phyloP scores from a whole-genome alignment of 1,140 invertebrate genomes.

The Lucilia cuprina region DNA sequence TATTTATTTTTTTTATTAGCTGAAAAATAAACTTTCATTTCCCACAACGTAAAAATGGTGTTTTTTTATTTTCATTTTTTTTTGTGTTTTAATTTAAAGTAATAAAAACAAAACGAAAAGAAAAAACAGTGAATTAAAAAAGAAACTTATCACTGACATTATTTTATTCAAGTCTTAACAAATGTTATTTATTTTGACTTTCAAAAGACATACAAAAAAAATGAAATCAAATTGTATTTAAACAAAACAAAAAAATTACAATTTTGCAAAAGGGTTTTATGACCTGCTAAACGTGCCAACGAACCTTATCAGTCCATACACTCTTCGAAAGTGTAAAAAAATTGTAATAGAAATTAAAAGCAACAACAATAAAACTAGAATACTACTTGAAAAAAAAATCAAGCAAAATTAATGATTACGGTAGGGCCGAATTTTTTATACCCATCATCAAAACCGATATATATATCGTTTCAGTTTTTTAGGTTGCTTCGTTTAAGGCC shows the following conservation, averaged over 20 bases:
- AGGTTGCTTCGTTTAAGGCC: no score
- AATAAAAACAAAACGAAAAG: neutral
- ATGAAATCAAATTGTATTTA: neutral
- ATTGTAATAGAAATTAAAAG: neutral
- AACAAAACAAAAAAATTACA: neutral
- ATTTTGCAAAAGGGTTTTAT: conserved; percentile 16
- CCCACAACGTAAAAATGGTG: neutral
- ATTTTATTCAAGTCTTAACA: neutral
- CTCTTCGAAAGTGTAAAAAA: neutral
- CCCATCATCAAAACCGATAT: no score
- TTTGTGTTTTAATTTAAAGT: neutral
- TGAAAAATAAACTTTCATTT: conserved; percentile 1
- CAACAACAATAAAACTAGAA: neutral
- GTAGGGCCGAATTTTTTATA: no score
- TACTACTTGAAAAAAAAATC: neutral
- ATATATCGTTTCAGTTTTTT: no score
- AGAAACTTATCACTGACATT: neutral
- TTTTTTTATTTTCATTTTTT: neutral
- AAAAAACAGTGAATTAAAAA: neutral
- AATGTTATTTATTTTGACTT: neutral
- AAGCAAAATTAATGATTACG: no score
- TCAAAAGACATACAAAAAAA: neutral
- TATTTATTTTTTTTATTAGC: neutral
- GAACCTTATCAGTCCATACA: neutral
- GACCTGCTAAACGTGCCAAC: conserved; percentile 25